Evolutionary conservation across 2,797 vertebrate genomes (phyloP), one percentile per base, ranked within the genome.

Genomic region (Urophycis tenuis): DNA sequence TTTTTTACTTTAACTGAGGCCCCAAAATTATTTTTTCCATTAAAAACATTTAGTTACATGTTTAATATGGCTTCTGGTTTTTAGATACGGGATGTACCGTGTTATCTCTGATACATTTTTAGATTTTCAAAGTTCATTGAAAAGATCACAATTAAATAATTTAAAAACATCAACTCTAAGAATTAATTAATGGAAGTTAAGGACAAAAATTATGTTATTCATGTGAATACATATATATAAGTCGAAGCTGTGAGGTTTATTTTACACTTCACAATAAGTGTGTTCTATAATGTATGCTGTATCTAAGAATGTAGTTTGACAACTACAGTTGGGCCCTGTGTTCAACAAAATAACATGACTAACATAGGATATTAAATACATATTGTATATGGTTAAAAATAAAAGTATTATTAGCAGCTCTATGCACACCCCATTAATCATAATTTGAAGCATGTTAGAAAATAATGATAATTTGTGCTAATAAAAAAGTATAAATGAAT

Each of bases 341-440:
- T 31, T 19, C 31, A 32, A 32, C 69, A 17, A 33, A 71, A 71
- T 17, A 71, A 71, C 10, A 32, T 19, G 69, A 8, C 30, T 71
- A 33, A 71, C 69, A 71, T 71, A 71, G 30, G 31, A 32, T 31
- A 31, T 74, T 85, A 78, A 90, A 85, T 84, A 87, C 85, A 74
- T 15, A 85, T 85, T 83, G 84, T 87, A 75, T 15, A 85, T 85
- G 84, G 84, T 87, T 87, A 85, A 41, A 80, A 90, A 88, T 87
- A 88, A 83, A 80, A 87, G 84, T 29, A 87, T 81, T 10, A 87
- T 91, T 89, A 92, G 90, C 90, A 93, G 92, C 91, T 91, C 86
- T 85, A 87, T 92, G 84, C 91, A 90, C 85, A 84, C 79, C 91
- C 83, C 80, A 76, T 82, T 87, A 85, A 89, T 8, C 90, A 89